Evolutionary conservation across 2,888 invertebrate species (phyloP).

Genomic region (Tipula confusa): DNA sequence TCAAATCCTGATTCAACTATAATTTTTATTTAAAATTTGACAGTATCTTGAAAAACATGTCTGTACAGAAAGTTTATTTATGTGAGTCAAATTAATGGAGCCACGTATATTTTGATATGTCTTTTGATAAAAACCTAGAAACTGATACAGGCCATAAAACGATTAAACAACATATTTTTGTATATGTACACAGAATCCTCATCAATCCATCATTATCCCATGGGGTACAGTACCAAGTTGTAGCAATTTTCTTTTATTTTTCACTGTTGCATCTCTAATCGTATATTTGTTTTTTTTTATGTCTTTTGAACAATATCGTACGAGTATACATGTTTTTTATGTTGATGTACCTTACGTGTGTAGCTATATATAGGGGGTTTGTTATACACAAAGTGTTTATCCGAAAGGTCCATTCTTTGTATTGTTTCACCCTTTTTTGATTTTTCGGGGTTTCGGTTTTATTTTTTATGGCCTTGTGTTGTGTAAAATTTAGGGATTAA

Average conservation of each 20-base stretch:
- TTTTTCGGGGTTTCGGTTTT: neutral
- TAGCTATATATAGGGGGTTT: neutral
- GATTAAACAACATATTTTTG: neutral
- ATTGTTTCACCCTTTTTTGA: conserved; percentile 25
- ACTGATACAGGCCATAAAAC: neutral
- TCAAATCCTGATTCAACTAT: too few relatives aligned
- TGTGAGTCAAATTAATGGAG: too few relatives aligned
- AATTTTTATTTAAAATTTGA: too few relatives aligned
- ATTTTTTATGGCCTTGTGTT: neutral
- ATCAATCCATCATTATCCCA: neutral
- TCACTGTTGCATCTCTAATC: conserved; percentile 3
- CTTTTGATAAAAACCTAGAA: neutral
- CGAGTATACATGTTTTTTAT: neutral
- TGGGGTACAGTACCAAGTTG: neutral
- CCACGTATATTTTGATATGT: neutral
- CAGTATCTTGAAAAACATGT: too few relatives aligned
- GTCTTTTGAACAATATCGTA: neutral
- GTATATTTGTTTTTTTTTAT: neutral
- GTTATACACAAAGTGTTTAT: neutral
- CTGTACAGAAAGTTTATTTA: too few relatives aligned
- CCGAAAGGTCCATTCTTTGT: neutral
- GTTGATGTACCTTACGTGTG: too few relatives aligned
- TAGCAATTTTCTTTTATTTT: neutral
- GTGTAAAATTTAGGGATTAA: neutral
- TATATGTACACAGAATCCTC: neutral